A percentile compares a stretch with the other conserved stretches of the same genome.
These are phyloP conservation scores for Nylanderia fulva DNA, from an alignment of 1,140 invertebrate genomes.

Conservation along the genomic window DNA sequence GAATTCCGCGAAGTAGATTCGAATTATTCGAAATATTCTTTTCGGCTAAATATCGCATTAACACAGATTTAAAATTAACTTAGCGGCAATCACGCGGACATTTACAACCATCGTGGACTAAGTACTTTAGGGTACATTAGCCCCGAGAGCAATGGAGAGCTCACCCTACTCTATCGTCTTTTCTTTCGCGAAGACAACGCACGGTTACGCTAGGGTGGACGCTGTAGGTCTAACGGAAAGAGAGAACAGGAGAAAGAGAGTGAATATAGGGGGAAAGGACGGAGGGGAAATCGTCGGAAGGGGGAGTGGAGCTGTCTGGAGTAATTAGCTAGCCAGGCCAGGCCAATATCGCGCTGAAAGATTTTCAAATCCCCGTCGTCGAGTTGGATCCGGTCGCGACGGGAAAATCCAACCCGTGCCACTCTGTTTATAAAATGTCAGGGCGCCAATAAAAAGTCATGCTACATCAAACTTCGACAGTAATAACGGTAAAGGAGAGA, in stretches of 20 bases:
- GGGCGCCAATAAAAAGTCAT: slow-evolving; percentile 86
- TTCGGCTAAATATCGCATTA: slow-evolving; percentile 38
- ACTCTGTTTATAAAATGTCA: slow-evolving; percentile 86
- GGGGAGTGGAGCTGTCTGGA: slow-evolving; percentile 68
- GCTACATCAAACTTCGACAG: slow-evolving; percentile 81
- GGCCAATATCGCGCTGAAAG: slow-evolving; percentile 69
- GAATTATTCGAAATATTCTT: not conserved
- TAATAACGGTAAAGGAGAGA: not conserved
- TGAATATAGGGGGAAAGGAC: not conserved
- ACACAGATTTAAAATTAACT: slow-evolving; percentile 70
- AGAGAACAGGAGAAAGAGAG: slow-evolving; percentile 34
- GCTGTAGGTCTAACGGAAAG: slow-evolving; percentile 58
- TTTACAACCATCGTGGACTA: slow-evolving; percentile 66
- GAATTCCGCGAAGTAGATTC: not conserved
- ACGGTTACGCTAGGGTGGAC: slow-evolving; percentile 63
- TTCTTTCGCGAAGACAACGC: slow-evolving; percentile 70
- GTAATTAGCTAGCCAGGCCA: slow-evolving; percentile 79
- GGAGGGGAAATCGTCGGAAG: slow-evolving; percentile 40
- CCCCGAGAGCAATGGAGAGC: slow-evolving; percentile 58
- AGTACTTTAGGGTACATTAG: slow-evolving; percentile 78
- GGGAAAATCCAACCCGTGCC: slow-evolving; percentile 58
- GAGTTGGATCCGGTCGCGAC: slow-evolving; percentile 60
- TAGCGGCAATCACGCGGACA: slow-evolving; percentile 52
- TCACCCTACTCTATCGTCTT: slow-evolving; percentile 63
- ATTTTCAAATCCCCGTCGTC: slow-evolving; percentile 73